Percentiles rank a stretch among this genome's conserved stretches.
These are phyloP conservation scores for Lacerta agilis DNA, from an alignment of 2,797 vertebrate species.

Conservation along the genomic window DNA sequence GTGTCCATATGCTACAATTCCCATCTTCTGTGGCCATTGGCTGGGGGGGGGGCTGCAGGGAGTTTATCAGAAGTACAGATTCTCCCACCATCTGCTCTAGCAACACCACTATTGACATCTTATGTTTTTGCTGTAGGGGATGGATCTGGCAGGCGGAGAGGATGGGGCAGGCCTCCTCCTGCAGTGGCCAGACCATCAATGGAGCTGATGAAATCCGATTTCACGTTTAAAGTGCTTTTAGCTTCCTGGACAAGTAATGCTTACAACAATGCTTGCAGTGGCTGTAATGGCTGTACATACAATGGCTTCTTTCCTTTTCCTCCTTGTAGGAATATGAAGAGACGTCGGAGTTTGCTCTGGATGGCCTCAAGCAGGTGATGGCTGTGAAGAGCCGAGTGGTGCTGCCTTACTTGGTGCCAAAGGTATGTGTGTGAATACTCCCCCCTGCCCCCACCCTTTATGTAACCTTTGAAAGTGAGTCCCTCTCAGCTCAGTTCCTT, in stretches of 20 bases:
- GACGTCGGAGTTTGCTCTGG: slow-evolving; percentile 92
- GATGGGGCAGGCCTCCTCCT: neutral
- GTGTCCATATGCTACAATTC: neutral
- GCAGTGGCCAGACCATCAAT: too few relatives aligned
- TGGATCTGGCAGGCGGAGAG: neutral
- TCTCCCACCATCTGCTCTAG: too few relatives aligned
- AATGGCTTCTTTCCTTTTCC: neutral
- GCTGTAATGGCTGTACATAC: too few relatives aligned
- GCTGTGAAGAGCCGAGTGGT: slow-evolving; percentile 98
- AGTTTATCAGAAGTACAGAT: neutral
- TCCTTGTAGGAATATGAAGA: slow-evolving; percentile 85
- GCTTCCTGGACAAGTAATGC: too few relatives aligned
- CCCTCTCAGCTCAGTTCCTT: neutral
- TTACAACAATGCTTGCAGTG: too few relatives aligned
- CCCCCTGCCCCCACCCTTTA: too few relatives aligned
- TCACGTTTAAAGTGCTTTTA: too few relatives aligned
- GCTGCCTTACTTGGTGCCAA: slow-evolving; percentile 96
- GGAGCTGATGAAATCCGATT: too few relatives aligned
- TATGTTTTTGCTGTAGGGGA: too few relatives aligned
- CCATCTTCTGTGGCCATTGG: neutral
- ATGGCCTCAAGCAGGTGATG: slow-evolving; percentile 98
- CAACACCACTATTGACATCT: neutral
- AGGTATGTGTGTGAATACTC: slow-evolving; percentile 77
- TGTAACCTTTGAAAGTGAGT: too few relatives aligned
- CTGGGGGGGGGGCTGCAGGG: neutral